Percentiles rank a stretch among this genome's conserved stretches.
These are phyloP conservation scores for Sminthurinus aureus DNA, from an alignment of 2,888 invertebrate genomes.

Conservation along the genomic window DNA sequence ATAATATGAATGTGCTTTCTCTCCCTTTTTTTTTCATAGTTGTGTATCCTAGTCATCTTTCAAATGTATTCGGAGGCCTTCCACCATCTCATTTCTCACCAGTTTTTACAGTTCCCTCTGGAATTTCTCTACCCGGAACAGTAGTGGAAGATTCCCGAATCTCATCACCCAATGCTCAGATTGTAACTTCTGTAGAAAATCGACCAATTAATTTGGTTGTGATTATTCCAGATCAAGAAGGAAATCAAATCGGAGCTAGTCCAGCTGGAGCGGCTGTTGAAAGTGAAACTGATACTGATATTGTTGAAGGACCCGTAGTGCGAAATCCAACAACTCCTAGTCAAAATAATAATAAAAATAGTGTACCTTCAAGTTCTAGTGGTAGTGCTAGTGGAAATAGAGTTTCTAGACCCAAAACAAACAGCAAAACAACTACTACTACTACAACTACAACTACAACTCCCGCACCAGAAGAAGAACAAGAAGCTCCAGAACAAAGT, in stretches of 20 bases:
- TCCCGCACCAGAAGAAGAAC: background rate
- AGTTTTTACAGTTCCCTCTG: background rate
- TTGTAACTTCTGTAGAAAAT: background rate
- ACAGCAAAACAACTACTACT: background rate
- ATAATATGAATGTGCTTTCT: background rate
- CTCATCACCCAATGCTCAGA: background rate
- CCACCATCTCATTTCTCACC: background rate
- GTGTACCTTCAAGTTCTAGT: background rate
- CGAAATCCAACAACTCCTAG: background rate
- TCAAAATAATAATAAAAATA: background rate
- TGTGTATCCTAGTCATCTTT: constrained; percentile 3
- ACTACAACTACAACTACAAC: background rate
- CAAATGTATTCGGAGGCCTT: background rate
- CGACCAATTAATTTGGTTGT: background rate
- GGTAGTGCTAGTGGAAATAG: too few species aligned
- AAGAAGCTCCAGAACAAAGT: background rate
- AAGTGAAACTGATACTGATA: background rate
- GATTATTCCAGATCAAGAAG: background rate
- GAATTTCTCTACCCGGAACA: background rate
- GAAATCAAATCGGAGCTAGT: background rate
- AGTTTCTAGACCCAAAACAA: too few species aligned
- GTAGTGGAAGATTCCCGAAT: background rate
- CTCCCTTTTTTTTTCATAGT: background rate
- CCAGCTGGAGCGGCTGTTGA: background rate
- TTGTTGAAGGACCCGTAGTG: background rate